These are phyloP conservation scores for Charadrius vociferus DNA, from an alignment of 2,113 vertebrate genomes.

Conservation along the genomic window DNA sequence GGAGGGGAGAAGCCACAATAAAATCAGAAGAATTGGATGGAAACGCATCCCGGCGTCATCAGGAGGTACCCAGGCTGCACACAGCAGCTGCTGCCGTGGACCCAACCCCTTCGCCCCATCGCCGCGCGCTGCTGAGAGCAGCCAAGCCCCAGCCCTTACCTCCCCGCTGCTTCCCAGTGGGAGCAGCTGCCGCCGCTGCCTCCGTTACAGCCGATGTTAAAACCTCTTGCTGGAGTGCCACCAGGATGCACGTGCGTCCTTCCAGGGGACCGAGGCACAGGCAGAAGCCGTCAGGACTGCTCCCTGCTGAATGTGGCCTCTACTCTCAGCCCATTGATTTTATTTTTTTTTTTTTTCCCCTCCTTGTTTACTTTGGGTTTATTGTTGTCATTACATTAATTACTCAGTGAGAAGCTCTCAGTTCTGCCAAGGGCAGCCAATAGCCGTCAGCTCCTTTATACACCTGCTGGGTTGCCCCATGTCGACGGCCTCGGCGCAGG, in stretches of 20 bases:
- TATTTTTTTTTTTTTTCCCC: slow-evolving; percentile 8
- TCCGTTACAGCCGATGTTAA: rapidly evolving
- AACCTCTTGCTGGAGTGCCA: not conserved
- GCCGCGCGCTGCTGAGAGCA: not conserved
- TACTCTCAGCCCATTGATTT: slow-evolving; percentile 65
- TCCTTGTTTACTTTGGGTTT: slow-evolving; percentile 69
- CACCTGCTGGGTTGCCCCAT: slow-evolving; percentile 29
- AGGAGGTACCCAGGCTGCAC: not conserved
- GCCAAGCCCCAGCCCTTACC: slow-evolving; percentile 36
- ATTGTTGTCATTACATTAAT: slow-evolving; percentile 72
- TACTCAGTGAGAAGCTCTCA: slow-evolving; percentile 51
- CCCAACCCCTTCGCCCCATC: not conserved
- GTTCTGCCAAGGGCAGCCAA: slow-evolving; percentile 51
- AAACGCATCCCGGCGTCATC: not conserved
- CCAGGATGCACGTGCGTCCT: not conserved
- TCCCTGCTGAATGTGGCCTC: slow-evolving; percentile 9
- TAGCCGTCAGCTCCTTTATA: slow-evolving; percentile 36
- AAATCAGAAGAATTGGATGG: not conserved
- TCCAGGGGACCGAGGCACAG: not conserved
- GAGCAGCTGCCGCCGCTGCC: not conserved
- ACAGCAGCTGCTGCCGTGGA: not conserved
- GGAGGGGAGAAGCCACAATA: not conserved
- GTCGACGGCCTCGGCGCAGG: not conserved
- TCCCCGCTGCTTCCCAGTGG: not conserved
- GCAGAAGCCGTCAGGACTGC: not conserved